Percentiles rank a stretch among this genome's conserved stretches.
These are phyloP conservation scores for Oncorhynchus clarkii DNA, from an alignment of 2,113 vertebrate species.

Conservation along the genomic window DNA sequence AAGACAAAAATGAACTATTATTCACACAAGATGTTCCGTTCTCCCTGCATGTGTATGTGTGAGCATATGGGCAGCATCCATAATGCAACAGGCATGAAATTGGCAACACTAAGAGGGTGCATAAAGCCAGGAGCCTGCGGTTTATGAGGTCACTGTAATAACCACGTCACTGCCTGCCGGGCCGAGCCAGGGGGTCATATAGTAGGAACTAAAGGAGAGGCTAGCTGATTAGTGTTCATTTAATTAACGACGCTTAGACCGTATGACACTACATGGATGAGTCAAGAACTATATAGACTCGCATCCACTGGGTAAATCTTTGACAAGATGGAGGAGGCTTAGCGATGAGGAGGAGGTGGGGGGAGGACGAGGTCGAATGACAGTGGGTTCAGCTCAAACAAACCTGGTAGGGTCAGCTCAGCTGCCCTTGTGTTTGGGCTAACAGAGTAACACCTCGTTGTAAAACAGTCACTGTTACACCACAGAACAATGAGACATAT, in stretches of 20 bases:
- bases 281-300: not conserved
- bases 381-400: too few species aligned
- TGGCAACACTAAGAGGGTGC: constrained; percentile 21
- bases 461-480: too few species aligned
- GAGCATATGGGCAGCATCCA: constrained; percentile 64
- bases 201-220: not conserved
- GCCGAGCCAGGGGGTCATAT: not conserved
- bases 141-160: constrained; percentile 17
- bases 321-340: not conserved
- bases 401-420: too few species aligned
- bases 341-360: not conserved
- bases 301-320: not conserved
- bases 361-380: too few species aligned
- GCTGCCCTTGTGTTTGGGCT: too few species aligned
- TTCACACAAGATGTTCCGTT: constrained; percentile 43
- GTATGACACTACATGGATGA: not conserved
- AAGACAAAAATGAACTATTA: constrained; percentile 1
- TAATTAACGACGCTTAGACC: not conserved
- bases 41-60: constrained; percentile 5
- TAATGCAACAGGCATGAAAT: constrained; percentile 50
- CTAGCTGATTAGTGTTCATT: not conserved
- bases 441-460: too few species aligned
- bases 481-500: too few species aligned
- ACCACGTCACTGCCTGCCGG: not conserved
- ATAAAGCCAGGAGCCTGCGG: not conserved